phyloP scores from a whole-genome alignment of 2,888 invertebrate genomes.

The Geotrupes spiniger region DNA sequence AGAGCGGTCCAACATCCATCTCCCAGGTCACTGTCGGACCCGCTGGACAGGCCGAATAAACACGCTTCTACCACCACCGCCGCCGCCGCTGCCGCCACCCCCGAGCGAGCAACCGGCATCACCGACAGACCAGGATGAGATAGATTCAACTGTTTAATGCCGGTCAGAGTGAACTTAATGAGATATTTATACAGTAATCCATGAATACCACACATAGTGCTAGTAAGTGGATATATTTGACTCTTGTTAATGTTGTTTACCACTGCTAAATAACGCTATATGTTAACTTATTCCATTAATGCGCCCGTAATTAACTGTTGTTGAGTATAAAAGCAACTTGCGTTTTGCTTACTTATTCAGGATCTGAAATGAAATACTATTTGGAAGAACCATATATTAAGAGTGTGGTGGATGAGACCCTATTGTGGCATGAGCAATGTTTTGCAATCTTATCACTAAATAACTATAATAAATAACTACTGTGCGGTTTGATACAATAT shows the following conservation, averaged over 20 bases:
- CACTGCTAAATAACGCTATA: conserved; percentile 3
- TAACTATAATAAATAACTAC: no score
- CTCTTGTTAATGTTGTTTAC: conserved; percentile 15
- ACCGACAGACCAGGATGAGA: conserved; percentile 11
- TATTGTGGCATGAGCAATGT: no score
- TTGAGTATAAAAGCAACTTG: conserved; percentile 17
- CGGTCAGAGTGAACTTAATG: conserved; percentile 22
- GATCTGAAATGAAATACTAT: no score
- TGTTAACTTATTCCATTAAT: conserved; percentile 5
- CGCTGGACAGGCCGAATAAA: conserved; percentile 33
- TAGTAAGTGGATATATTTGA: conserved; percentile 18
- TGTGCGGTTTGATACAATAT: no score
- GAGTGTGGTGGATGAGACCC: no score
- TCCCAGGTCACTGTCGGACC: conserved; percentile 35
- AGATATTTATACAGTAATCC: conserved; percentile 24
- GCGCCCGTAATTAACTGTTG: background rate
- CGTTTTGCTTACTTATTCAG: no score
- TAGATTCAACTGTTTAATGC: conserved; percentile 19
- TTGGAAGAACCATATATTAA: no score
- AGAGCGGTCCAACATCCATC: conserved; percentile 39
- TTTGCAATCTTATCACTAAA: no score
- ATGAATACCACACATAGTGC: conserved; percentile 11
- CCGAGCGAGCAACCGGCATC: conserved; percentile 9
- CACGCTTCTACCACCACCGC: conserved; percentile 12
- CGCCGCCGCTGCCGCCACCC: background rate